Conservation (phyloP, 2,797 vertebrate genomes). For the Microctenopoma steveboyesi region DNA sequence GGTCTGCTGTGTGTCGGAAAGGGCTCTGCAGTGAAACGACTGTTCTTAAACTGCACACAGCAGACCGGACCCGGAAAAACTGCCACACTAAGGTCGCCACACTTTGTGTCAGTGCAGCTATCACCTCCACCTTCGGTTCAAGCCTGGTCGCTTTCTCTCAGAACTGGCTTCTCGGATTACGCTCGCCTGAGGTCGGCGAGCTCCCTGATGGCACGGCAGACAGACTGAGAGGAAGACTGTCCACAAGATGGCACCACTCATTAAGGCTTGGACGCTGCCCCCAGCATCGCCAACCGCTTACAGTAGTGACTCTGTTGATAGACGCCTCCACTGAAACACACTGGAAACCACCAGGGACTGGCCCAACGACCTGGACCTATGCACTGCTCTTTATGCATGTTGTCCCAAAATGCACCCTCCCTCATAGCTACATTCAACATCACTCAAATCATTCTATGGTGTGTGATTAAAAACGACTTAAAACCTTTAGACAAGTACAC, state of each 20-base stretch:
- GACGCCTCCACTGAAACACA: conserved; percentile 76
- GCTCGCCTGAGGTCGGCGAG: conserved; percentile 38
- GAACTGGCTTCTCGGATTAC: conserved; percentile 32
- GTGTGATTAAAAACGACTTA: conserved; percentile 63
- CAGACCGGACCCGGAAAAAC: conserved; percentile 71
- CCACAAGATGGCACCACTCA: conserved; percentile 68
- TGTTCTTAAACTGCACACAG: conserved; percentile 74
- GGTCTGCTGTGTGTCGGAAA: conserved; percentile 81
- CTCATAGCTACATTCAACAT: conserved; percentile 65
- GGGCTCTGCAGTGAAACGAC: conserved; percentile 80
- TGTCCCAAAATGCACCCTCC: conserved; percentile 59
- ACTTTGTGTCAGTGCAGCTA: conserved; percentile 63
- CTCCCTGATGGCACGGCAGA: conserved; percentile 43
- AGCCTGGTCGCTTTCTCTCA: conserved; percentile 38
- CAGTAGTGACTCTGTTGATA: conserved; percentile 66
- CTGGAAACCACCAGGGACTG: conserved; percentile 73
- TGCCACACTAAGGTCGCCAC: conserved; percentile 57
- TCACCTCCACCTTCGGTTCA: conserved; percentile 51
- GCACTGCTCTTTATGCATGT: conserved; percentile 83
- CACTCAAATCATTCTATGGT: conserved; percentile 74
- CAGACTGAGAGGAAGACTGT: conserved; percentile 36
- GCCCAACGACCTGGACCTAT: conserved; percentile 77
- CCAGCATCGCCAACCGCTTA: conserved; percentile 53
- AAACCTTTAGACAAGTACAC: conserved; percentile 65
- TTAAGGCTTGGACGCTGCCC: conserved; percentile 51